Evolutionary conservation across 2,888 invertebrate genomes (phyloP).

Genomic region (Leucophenga montana): DNA sequence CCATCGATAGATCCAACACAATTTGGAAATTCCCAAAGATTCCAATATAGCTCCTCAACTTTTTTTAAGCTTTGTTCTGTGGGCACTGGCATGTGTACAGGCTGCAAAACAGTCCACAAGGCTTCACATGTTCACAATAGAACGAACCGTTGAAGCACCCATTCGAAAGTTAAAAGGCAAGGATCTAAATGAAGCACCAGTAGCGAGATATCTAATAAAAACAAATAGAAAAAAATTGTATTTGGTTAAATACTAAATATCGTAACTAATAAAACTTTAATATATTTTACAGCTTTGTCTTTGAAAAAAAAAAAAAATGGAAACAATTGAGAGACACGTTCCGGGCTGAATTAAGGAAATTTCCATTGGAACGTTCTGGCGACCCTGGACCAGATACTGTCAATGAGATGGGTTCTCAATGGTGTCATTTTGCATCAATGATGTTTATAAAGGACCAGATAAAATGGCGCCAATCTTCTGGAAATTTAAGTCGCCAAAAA

Average conservation of each 20-base stretch:
- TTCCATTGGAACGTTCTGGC: conserved; percentile 34
- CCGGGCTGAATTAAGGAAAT: conserved; percentile 35
- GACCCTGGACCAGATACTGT: conserved; percentile 25
- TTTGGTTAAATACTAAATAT: background rate
- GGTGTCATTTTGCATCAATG: too few species aligned
- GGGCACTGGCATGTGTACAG: conserved; percentile 37
- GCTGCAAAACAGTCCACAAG: conserved; percentile 36
- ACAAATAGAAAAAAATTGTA: conserved; percentile 14
- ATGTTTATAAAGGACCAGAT: conserved; percentile 33
- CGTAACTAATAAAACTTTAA: conserved; percentile 11
- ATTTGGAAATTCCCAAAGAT: conserved; percentile 44
- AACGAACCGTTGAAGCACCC: conserved; percentile 37
- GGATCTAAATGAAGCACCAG: conserved; percentile 34
- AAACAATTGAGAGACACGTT: too few species aligned
- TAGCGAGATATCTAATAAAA: conserved; percentile 29
- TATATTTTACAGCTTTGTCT: conserved; percentile 22
- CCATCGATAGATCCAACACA: conserved; percentile 61
- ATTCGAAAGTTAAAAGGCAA: conserved; percentile 36
- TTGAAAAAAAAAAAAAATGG: conserved; percentile 38
- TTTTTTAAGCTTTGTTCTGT: conserved; percentile 34
- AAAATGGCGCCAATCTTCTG: conserved; percentile 31
- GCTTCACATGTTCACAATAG: conserved; percentile 32
- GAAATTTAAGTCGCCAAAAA: conserved; percentile 25
- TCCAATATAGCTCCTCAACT: conserved; percentile 34
- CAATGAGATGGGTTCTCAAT: conserved; percentile 13